These are phyloP conservation scores for Hemistola chrysoprasaria DNA, from an alignment of 2,888 invertebrate genomes.

Conservation along the genomic window DNA sequence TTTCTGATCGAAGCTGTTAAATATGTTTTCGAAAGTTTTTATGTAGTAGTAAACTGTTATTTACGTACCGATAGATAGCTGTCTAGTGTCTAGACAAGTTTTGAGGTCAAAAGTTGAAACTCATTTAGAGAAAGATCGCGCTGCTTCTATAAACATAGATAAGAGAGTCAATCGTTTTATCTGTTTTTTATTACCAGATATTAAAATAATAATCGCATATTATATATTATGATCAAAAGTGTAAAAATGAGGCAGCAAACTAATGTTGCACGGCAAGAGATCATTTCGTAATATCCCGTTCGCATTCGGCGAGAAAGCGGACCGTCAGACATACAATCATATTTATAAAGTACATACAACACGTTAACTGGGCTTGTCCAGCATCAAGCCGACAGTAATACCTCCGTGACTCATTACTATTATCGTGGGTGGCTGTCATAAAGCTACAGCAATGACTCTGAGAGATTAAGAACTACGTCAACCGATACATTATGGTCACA, in stretches of 20 bases:
- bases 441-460: too few relatives aligned
- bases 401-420: constrained; percentile 49
- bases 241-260: too few relatives aligned
- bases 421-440: constrained; percentile 35
- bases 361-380: constrained; percentile 25
- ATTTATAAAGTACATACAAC: too few relatives aligned
- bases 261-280: constrained; percentile 9
- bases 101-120: constrained; percentile 19
- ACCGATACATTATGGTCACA: too few relatives aligned
- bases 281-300: constrained; percentile 26
- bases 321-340: constrained; percentile 22
- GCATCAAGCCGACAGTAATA: constrained; percentile 17
- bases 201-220: too few relatives aligned
- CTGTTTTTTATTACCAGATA: constrained; percentile 3
- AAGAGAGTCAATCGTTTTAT: constrained; percentile 3
- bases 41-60: too few relatives aligned
- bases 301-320: constrained; percentile 34
- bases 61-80: constrained; percentile 4
- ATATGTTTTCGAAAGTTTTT: constrained; percentile 1
- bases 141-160: constrained; percentile 10
- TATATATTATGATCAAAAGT: too few relatives aligned
- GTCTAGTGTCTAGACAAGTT: constrained; percentile 6
- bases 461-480: too few relatives aligned
- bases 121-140: constrained; percentile 6
- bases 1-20: constrained; percentile 1